phyloP scores from a whole-genome alignment of 2,113 vertebrate genomes.

The Eolophus roseicapilla region DNA sequence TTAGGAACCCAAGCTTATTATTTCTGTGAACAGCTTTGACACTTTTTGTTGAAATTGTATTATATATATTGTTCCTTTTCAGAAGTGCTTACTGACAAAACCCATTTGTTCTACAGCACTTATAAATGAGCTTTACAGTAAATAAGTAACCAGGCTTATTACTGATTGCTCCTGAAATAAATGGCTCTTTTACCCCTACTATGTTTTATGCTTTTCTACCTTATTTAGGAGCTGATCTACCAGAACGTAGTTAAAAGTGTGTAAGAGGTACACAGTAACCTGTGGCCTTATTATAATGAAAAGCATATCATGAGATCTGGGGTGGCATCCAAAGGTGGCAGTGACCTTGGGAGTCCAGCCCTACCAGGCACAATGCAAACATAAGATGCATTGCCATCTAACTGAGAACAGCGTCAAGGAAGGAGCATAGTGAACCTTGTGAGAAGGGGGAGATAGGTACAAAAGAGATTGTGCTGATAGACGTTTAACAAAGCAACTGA shows the following conservation, averaged over 20 bases:
- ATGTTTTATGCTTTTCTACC: background rate
- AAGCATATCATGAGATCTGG: background rate
- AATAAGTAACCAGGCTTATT: constrained; percentile 22
- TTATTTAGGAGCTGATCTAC: background rate
- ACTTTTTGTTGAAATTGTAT: background rate
- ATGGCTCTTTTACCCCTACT: background rate
- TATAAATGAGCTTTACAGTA: background rate
- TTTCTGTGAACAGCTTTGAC: background rate
- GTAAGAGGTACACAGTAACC: background rate
- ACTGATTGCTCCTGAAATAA: background rate
- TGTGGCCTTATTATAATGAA: background rate
- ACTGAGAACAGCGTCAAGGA: background rate
- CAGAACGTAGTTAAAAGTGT: background rate
- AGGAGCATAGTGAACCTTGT: background rate
- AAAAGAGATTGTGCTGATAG: background rate
- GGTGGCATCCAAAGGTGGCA: background rate
- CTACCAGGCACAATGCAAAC: background rate
- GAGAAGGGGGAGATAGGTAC: background rate
- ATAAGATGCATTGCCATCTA: background rate
- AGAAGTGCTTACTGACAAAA: background rate
- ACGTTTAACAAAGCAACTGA: background rate
- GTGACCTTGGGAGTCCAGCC: background rate
- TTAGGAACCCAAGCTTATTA: background rate
- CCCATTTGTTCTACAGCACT: background rate
- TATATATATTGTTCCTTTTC: background rate